A percentile compares a stretch with the other conserved stretches of the same genome.
Evolutionary conservation across 1,140 invertebrate genomes (phyloP).

Genomic region (Goniozus legneri): DNA sequence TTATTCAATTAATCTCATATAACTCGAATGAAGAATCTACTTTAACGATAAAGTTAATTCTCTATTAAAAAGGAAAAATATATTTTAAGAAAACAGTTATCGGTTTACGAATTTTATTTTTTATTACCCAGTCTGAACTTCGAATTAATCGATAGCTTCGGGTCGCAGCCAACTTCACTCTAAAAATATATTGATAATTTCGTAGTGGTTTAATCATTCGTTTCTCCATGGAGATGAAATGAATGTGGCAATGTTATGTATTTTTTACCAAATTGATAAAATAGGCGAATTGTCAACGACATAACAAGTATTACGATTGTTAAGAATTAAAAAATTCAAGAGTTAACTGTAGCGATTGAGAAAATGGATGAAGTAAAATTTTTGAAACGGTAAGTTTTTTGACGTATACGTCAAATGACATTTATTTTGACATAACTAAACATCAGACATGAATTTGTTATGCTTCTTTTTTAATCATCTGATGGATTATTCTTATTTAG

Average conservation of each 20-base stretch:
- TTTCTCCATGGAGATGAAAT: slow-evolving; percentile 26
- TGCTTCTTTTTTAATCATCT: not conserved
- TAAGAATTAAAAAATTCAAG: not conserved
- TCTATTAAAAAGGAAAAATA: no score
- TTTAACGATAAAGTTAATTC: no score
- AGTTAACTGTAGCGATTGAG: slow-evolving; percentile 4
- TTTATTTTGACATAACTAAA: slow-evolving; percentile 4
- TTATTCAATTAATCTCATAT: no score
- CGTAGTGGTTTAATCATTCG: no score
- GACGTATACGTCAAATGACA: no score
- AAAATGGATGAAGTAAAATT: slow-evolving; percentile 51
- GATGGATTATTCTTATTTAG: slow-evolving; percentile 44
- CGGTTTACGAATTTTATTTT: no score
- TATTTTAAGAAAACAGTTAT: no score
- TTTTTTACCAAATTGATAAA: not conserved
- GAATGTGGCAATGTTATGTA: slow-evolving; percentile 3
- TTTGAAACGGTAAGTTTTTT: slow-evolving; percentile 38
- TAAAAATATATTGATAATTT: no score
- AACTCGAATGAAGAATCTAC: no score
- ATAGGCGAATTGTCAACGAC: not conserved
- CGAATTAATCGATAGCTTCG: no score
- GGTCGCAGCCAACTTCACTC: no score
- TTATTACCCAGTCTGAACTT: no score
- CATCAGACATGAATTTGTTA: not conserved
- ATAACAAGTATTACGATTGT: not conserved